Conservation (phyloP, 2,797 vertebrate genomes). For the Squalus acanthias region DNA sequence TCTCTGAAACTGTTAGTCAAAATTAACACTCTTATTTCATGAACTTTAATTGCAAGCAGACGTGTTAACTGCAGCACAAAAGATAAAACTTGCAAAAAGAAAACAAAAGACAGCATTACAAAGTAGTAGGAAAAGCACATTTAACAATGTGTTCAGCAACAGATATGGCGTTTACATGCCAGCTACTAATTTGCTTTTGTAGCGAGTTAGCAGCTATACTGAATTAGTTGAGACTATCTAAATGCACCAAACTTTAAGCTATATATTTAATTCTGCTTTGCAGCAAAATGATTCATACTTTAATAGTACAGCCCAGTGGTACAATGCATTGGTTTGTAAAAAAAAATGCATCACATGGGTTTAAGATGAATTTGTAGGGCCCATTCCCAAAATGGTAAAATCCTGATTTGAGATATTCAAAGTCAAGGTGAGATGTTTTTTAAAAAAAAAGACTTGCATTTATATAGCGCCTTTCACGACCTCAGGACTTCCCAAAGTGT, state of each 20-base stretch:
- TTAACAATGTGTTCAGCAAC: constrained; percentile 23
- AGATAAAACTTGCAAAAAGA: constrained; percentile 20
- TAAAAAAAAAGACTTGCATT: neutral
- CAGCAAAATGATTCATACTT: neutral
- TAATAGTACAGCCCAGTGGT: neutral
- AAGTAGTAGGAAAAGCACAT: constrained; percentile 12
- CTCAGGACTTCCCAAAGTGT: neutral
- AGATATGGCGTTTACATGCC: neutral
- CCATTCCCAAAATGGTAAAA: neutral
- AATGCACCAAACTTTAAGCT: neutral
- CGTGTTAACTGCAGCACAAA: neutral
- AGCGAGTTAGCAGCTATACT: neutral
- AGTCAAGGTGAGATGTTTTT: neutral
- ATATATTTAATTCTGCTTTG: neutral
- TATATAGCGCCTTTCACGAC: neutral
- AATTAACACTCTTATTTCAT: constrained; percentile 32
- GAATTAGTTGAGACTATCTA: neutral
- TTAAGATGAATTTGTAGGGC: neutral
- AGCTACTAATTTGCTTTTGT: constrained; percentile 26
- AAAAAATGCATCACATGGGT: neutral
- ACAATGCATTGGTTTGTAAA: neutral
- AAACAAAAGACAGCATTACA: neutral
- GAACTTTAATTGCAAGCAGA: constrained; percentile 12
- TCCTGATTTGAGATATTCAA: neutral
- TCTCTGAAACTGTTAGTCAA: neutral